A percentile compares a stretch with the other conserved stretches of the same genome.
These are phyloP conservation scores for Bombus sibiricus DNA, from an alignment of 1,140 invertebrate genomes.

Conservation along the genomic window DNA sequence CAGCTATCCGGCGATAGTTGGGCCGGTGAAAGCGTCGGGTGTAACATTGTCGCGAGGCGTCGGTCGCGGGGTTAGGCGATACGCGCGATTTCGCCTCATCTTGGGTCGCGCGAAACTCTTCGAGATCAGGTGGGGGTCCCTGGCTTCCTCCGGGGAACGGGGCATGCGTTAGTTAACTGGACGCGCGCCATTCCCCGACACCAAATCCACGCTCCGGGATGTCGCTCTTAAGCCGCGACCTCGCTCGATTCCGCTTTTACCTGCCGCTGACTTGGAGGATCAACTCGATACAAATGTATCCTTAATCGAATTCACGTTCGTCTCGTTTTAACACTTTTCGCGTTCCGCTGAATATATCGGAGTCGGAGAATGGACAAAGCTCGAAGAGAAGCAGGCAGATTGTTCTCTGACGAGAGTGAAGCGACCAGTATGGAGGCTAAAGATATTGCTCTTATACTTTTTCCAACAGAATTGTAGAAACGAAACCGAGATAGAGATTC, in stretches of 20 bases:
- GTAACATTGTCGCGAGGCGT: slow-evolving; percentile 67
- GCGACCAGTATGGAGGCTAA: too few relatives aligned
- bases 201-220: slow-evolving; percentile 20
- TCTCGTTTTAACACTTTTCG: neutral
- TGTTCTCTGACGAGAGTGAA: too few relatives aligned
- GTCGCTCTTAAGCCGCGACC: slow-evolving; percentile 22
- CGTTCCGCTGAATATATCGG: too few relatives aligned
- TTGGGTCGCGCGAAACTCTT: slow-evolving; percentile 15
- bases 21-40: slow-evolving; percentile 61
- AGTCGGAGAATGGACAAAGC: too few relatives aligned
- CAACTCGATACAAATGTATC: neutral
- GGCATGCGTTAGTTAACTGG: slow-evolving; percentile 15
- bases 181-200: slow-evolving; percentile 54
- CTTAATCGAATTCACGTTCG: neutral
- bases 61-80: slow-evolving; percentile 62
- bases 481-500: too few relatives aligned
- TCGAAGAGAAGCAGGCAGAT: too few relatives aligned
- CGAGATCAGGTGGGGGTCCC: slow-evolving; percentile 24
- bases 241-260: slow-evolving; percentile 37
- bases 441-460: too few relatives aligned
- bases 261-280: neutral
- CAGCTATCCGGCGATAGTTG: slow-evolving; percentile 23
- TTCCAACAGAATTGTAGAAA: too few relatives aligned
- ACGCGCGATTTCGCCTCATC: slow-evolving; percentile 13
- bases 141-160: neutral